Evolutionary conservation across 2,113 vertebrate genomes (phyloP).

Genomic region (Seriola rivoliana): DNA sequence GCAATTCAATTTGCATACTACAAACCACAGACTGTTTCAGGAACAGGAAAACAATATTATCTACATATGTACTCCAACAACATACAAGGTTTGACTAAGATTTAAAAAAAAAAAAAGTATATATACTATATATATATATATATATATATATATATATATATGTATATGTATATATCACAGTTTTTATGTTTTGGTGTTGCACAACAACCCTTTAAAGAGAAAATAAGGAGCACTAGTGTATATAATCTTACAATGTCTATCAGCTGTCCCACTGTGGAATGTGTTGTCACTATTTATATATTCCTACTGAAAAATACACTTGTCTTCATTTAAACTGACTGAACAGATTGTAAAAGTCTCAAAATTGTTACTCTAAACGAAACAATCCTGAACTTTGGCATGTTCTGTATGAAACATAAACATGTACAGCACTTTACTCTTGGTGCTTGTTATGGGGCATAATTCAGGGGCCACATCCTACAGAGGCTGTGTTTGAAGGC

Average conservation of each 20-base stretch:
- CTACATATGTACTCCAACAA: neutral
- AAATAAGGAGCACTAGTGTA: neutral
- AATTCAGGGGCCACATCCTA: neutral
- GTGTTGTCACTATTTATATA: neutral
- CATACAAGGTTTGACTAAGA: neutral
- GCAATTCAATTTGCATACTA: neutral
- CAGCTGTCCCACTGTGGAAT: neutral
- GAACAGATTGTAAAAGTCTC: slow-evolving; percentile 11
- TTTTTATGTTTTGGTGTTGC: neutral
- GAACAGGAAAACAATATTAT: neutral
- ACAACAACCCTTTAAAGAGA: neutral
- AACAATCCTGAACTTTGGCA: neutral
- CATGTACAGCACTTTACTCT: neutral
- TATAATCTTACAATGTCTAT: neutral
- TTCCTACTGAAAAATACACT: neutral
- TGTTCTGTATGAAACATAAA: neutral
- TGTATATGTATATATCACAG: too few relatives aligned
- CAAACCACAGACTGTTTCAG: neutral
- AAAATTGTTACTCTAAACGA: neutral
- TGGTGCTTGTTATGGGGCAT: neutral
- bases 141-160: too few relatives aligned
- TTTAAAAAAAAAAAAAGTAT: neutral
- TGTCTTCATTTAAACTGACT: neutral
- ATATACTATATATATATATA: too few relatives aligned
- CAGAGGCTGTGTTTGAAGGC: too few relatives aligned